Evolutionary conservation across 1,140 invertebrate genomes (phyloP).

Genomic region (Anoplolepis gracilipes): DNA sequence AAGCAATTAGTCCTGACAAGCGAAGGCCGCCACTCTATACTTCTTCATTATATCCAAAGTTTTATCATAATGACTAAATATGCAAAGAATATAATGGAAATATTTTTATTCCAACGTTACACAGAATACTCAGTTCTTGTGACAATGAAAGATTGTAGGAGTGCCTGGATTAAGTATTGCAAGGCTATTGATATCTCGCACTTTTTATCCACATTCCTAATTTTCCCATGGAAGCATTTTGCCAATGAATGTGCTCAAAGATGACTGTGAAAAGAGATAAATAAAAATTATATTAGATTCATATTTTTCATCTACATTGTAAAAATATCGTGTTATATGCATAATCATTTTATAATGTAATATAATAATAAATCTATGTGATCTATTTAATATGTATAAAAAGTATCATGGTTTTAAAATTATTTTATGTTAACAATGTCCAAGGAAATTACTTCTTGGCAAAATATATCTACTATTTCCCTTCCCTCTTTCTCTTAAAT

Average conservation of each 20-base stretch:
- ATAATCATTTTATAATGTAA: constrained; percentile 21
- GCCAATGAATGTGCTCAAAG: constrained; percentile 15
- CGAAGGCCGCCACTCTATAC: constrained; percentile 85
- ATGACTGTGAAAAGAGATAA: constrained; percentile 21
- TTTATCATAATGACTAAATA: constrained; percentile 87
- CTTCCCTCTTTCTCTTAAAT: no score
- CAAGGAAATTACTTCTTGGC: neutral
- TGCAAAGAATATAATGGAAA: neutral
- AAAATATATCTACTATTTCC: neutral
- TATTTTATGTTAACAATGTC: neutral
- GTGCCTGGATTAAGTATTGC: neutral
- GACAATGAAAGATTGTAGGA: neutral
- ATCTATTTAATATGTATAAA: neutral
- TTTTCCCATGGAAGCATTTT: constrained; percentile 16
- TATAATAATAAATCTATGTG: neutral
- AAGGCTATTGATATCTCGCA: constrained; percentile 10
- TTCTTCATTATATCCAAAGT: constrained; percentile 85
- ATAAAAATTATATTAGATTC: neutral
- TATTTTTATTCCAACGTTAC: neutral
- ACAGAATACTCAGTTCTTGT: neutral
- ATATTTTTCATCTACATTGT: constrained; percentile 16
- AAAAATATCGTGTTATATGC: neutral
- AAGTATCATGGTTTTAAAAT: neutral
- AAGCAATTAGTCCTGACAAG: constrained; percentile 85
- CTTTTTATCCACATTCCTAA: constrained; percentile 48